These are phyloP conservation scores for Cynopterus brachyotis DNA, from an alignment of 2,113 vertebrate species.

Conservation along the genomic window DNA sequence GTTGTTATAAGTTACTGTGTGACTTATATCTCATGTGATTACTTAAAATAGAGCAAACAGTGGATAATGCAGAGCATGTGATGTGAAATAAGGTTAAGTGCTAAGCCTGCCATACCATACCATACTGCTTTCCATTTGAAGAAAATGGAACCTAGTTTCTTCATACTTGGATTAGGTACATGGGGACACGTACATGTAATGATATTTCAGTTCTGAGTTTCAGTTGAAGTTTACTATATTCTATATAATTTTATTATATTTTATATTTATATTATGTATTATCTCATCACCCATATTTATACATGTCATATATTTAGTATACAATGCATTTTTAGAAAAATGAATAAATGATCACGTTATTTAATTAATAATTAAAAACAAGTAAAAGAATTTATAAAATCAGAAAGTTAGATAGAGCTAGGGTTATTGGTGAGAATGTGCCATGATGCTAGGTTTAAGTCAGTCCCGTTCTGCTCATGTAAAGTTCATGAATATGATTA, in stretches of 20 bases:
- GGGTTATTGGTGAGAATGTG: neutral
- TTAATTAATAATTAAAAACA: neutral
- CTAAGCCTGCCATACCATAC: accelerated
- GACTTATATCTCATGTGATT: neutral
- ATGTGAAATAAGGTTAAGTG: neutral
- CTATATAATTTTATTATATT: neutral
- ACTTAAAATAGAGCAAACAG: neutral
- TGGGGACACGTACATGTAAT: neutral
- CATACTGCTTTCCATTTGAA: neutral
- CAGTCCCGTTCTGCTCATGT: neutral
- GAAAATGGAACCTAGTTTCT: neutral
- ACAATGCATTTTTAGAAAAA: neutral
- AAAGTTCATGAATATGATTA: neutral
- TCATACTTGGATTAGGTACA: neutral
- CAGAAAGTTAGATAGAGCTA: neutral
- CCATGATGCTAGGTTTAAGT: neutral
- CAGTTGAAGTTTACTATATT: neutral
- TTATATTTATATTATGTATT: neutral
- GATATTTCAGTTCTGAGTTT: neutral
- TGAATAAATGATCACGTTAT: neutral
- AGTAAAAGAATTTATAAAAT: neutral
- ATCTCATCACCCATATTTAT: neutral
- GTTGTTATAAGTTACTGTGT: too few relatives aligned
- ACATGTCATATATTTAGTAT: neutral
- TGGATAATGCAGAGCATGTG: too few relatives aligned